A percentile compares a stretch with the other conserved stretches of the same genome.
phyloP scores from a whole-genome alignment of 2,113 vertebrate species.

The Microtus ochrogaster region DNA sequence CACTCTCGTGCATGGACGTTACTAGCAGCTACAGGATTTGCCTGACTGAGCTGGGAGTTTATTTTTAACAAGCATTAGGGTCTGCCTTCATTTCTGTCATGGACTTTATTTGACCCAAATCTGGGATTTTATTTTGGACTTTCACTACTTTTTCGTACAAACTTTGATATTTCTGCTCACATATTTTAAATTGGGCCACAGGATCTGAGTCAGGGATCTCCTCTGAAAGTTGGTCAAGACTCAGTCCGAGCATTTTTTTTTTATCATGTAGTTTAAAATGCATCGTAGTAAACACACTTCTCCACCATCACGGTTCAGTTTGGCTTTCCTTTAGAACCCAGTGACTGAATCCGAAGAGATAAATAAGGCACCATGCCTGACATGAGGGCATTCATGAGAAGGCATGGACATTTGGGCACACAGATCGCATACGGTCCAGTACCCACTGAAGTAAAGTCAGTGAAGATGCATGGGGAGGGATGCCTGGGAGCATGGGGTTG shows the following conservation, averaged over 20 bases:
- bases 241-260: background rate
- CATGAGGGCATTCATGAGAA: background rate
- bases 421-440: background rate
- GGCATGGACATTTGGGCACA: background rate
- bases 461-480: background rate
- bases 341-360: background rate
- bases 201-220: background rate
- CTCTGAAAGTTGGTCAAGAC: slow-evolving; percentile 30
- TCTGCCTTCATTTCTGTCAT: slow-evolving; percentile 20
- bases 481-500: background rate
- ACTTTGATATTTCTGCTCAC: background rate
- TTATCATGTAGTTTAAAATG: slow-evolving; percentile 16
- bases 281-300: background rate
- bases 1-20: background rate
- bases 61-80: background rate
- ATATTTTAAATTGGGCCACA: background rate
- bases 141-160: background rate
- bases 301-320: background rate
- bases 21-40: background rate
- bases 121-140: background rate
- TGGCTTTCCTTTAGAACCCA: background rate
- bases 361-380: background rate
- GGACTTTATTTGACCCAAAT: slow-evolving; percentile 28
- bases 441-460: background rate
- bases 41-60: background rate